phyloP scores from a whole-genome alignment of 2,113 vertebrate genomes.

The Probosciger aterrimus region DNA sequence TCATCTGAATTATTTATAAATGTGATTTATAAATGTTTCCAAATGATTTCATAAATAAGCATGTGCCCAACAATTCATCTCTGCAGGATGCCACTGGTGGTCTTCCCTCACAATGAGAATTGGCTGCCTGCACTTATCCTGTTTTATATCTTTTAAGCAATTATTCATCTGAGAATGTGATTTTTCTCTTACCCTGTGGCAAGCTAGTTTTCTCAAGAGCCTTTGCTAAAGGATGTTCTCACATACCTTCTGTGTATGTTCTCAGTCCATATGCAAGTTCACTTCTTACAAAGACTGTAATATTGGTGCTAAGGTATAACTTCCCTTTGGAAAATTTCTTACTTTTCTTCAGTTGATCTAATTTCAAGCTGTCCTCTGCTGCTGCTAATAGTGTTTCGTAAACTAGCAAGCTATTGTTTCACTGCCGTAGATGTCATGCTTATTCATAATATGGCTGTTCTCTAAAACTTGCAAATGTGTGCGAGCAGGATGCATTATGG shows the following conservation, averaged over 20 bases:
- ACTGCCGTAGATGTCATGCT: background rate
- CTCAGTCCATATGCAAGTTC: background rate
- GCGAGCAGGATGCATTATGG: background rate
- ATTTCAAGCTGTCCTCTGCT: background rate
- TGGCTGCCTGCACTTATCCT: background rate
- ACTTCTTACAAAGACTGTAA: background rate
- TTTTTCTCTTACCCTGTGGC: background rate
- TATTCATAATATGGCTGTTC: background rate
- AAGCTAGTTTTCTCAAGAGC: background rate
- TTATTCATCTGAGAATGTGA: background rate
- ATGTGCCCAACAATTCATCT: background rate
- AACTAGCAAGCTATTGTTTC: background rate
- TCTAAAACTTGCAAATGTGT: background rate
- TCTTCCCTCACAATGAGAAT: background rate
- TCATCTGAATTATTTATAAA: background rate
- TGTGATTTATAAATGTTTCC: background rate
- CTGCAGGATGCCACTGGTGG: background rate
- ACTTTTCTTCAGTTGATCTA: background rate
- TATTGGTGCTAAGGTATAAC: background rate
- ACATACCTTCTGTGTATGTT: background rate
- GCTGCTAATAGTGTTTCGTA: background rate
- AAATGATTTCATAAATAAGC: background rate
- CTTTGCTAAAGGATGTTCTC: background rate
- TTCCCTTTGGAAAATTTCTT: background rate
- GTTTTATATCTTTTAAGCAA: background rate